Base-by-base conservation (phyloP, 2,113 vertebrate genomes). In the Haemorhous mexicanus region DNA sequence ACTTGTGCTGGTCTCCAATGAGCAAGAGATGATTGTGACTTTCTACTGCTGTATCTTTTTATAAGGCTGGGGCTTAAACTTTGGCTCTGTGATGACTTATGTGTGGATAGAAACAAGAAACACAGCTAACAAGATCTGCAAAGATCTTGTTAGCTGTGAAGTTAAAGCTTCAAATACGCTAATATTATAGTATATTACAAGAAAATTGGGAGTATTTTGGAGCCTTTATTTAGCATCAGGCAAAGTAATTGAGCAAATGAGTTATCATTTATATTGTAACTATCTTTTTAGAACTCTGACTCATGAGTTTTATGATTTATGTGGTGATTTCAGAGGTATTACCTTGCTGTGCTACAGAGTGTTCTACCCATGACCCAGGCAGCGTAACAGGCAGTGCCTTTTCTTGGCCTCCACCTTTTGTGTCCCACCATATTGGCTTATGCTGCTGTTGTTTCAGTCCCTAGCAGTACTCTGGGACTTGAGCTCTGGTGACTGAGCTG, bases 281-380 rank as follows among this genome's bases (percentile, higher is more conserved):
- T 77, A 13, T 84, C 68, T 63, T 66, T 63, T 81, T 85, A 93
- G 83, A 94, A 77, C 50, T 94, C 43, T 92, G 83, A 94, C 76
- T 97, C 85, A 55, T 3, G 6, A 67, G 8, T 37, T 62, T 68
- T 93, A 17, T 93, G 92, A 90, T 88, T 96, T 72, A 47, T 61
- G 30, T 55, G 76, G 32, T 88, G 79, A 76, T 66, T 90, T 76
- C 67, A 85, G 81, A 87, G 63, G 53, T 85, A 37, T n/a, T 75
- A 77, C 79, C 88, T 94, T 64, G 30, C 43, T 80, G 16, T 14
- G 3, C 67, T 77, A 10, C 44, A 62, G 21, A 49, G 26, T 63
- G 58, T 53, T 80, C 72, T 77, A n/a, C 18, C 43, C 3, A 0
- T 59, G 93, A 39, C 63, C 81, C 11, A n/a, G 67, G 85, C 88